Evolutionary conservation across 2,797 vertebrate genomes (phyloP).

Genomic region (Tolypeutes matacus): DNA sequence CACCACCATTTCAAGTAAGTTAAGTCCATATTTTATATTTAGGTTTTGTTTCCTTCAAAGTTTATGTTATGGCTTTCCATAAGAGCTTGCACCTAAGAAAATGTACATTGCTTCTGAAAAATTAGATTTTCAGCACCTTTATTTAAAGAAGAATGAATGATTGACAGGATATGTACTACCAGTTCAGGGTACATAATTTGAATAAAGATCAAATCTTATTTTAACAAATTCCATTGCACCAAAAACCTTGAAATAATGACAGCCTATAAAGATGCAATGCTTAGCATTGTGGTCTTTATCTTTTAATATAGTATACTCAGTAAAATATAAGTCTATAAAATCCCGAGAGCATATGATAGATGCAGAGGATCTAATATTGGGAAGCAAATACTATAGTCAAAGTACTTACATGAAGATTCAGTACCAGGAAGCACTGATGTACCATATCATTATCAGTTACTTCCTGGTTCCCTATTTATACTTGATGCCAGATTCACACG

Average conservation of each 20-base stretch:
- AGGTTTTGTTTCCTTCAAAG: slow-evolving; percentile 15
- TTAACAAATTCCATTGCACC: slow-evolving; percentile 48
- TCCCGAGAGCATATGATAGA: background rate
- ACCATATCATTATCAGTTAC: background rate
- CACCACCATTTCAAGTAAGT: slow-evolving; percentile 3
- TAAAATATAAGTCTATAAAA: slow-evolving; percentile 22
- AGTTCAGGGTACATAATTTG: slow-evolving; percentile 32
- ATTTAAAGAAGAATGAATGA: slow-evolving; percentile 23
- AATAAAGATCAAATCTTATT: slow-evolving; percentile 41
- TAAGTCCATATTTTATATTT: slow-evolving; percentile 55
- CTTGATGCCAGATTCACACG: background rate
- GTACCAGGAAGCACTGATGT: slow-evolving; percentile 3
- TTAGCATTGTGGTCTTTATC: slow-evolving; percentile 23
- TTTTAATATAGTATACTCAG: background rate
- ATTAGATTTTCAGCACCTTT: slow-evolving; percentile 11
- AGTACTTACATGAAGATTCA: slow-evolving; percentile 40
- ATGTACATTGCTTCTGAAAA: slow-evolving; percentile 18
- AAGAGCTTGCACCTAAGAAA: slow-evolving; percentile 41
- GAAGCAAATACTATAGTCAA: background rate
- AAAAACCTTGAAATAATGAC: slow-evolving; percentile 56
- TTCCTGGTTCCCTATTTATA: slow-evolving; percentile 43
- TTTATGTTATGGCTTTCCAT: slow-evolving; percentile 46
- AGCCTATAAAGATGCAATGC: background rate
- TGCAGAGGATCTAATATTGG: background rate
- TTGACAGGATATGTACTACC: background rate